Evolutionary conservation across 2,888 invertebrate genomes (phyloP).

Genomic region (Lagria hirta): DNA sequence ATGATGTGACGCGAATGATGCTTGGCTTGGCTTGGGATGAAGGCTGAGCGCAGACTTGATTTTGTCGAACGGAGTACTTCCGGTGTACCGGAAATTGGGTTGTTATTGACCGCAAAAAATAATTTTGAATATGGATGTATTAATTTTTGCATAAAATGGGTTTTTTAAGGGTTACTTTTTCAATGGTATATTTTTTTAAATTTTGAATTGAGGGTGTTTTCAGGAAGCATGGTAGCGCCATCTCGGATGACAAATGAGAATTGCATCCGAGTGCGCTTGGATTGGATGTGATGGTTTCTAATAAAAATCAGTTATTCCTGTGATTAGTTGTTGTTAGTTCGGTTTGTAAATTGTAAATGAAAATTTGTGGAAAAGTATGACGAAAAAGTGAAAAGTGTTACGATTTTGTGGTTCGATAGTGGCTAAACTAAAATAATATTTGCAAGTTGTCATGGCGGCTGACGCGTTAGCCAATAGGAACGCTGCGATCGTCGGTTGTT

Average conservation of each 20-base stretch:
- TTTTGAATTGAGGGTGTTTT: conserved; percentile 3
- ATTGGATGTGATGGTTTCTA: conserved; percentile 31
- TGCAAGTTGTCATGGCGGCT: conserved; percentile 68
- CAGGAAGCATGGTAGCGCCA: conserved; percentile 11
- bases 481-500: conserved; percentile 65
- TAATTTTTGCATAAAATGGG: background rate
- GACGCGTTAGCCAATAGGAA: conserved; percentile 69
- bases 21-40: too few species aligned
- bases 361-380: conserved; percentile 4
- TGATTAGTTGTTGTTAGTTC: conserved; percentile 20
- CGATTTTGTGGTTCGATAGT: conserved; percentile 46
- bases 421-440: conserved; percentile 50
- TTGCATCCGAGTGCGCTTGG: conserved; percentile 29
- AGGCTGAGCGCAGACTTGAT: too few species aligned
- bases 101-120: too few species aligned
- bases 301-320: conserved; percentile 25
- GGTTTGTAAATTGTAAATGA: conserved; percentile 14
- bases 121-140: too few species aligned
- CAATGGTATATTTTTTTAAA: background rate
- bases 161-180: background rate
- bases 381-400: conserved; percentile 22
- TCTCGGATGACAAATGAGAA: conserved; percentile 20
- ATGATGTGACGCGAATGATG: too few species aligned
- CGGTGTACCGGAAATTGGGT: background rate
- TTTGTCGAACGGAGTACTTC: background rate